A percentile compares a stretch with the other conserved stretches of the same genome.
Conservation (phyloP, 2,113 vertebrate species). For the Chaenocephalus aceratus region DNA sequence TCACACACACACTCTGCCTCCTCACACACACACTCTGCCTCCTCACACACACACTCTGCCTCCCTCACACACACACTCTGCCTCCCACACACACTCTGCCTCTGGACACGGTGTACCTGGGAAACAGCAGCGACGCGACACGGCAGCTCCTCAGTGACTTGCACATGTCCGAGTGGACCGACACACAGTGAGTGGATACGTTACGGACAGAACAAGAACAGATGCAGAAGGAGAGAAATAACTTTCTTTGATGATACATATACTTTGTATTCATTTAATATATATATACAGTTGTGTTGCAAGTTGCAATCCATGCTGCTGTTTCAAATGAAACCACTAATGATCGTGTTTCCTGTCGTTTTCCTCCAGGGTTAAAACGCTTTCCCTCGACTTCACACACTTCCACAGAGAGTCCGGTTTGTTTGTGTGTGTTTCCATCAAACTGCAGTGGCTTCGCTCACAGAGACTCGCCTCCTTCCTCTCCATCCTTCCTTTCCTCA, state of each 20-base stretch:
- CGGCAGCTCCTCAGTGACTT: conserved; percentile 61
- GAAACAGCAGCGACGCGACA: conserved; percentile 67
- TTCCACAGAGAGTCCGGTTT: conserved; percentile 80
- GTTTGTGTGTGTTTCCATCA: conserved; percentile 78
- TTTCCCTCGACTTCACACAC: conserved; percentile 84
- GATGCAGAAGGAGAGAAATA: too few relatives aligned
- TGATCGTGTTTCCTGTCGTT: too few relatives aligned
- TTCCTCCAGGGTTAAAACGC: conserved; percentile 64
- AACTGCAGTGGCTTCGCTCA: conserved; percentile 53
- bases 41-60: too few relatives aligned
- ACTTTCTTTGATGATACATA: too few relatives aligned
- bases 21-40: too few relatives aligned
- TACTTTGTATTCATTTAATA: too few relatives aligned
- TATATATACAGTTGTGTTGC: too few relatives aligned
- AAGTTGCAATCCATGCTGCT: too few relatives aligned
- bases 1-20: too few relatives aligned
- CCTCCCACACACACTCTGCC: neutral
- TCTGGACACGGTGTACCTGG: conserved; percentile 36
- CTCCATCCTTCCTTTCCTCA: conserved; percentile 76
- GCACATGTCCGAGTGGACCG: conserved; percentile 54
- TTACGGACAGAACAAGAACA: neutral
- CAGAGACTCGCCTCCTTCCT: conserved; percentile 54
- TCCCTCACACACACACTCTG: too few relatives aligned
- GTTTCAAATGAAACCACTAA: too few relatives aligned
- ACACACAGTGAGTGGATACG: conserved; percentile 68